A percentile compares a stretch with the other conserved stretches of the same genome.
phyloP scores from a whole-genome alignment of 2,888 invertebrate species.

The Ichneumon xanthorius region DNA sequence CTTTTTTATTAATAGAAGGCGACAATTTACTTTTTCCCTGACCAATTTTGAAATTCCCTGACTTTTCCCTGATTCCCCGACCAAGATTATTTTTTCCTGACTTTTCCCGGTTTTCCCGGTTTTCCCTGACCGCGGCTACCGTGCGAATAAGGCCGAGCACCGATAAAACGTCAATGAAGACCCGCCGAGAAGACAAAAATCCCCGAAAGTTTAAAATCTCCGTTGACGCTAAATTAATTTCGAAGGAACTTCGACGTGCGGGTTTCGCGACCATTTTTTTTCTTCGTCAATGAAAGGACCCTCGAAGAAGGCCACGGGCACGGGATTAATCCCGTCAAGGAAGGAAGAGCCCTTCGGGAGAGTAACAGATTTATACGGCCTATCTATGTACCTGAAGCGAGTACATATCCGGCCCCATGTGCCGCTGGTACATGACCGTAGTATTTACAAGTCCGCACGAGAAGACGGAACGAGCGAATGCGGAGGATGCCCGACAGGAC shows the following conservation, averaged over 20 bases:
- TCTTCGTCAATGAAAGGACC: constrained; percentile 64
- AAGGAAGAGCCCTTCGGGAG: constrained; percentile 65
- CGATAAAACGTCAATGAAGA: too few species aligned
- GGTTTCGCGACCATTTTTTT: neutral
- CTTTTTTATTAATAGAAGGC: too few species aligned
- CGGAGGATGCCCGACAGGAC: constrained; percentile 5
- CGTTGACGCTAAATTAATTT: constrained; percentile 61
- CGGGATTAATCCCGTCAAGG: constrained; percentile 72
- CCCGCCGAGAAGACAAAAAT: too few species aligned
- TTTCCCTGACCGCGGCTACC: too few species aligned
- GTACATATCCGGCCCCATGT: constrained; percentile 52
- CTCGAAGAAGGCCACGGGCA: constrained; percentile 47
- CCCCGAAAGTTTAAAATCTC: constrained; percentile 17
- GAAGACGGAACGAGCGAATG: constrained; percentile 50
- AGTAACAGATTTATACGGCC: constrained; percentile 70
- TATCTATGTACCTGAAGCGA: constrained; percentile 4
- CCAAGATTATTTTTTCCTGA: too few species aligned
- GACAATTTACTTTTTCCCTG: too few species aligned
- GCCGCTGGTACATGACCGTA: constrained; percentile 52
- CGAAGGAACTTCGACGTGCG: constrained; percentile 32
- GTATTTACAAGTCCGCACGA: constrained; percentile 69
- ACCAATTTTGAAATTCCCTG: too few species aligned
- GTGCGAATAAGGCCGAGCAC: too few species aligned
- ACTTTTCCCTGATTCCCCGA: too few species aligned
- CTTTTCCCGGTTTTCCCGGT: too few species aligned